Evolutionary conservation across 2,113 vertebrate genomes (phyloP).

Genomic region (Xenotilapia caudafasciata): DNA sequence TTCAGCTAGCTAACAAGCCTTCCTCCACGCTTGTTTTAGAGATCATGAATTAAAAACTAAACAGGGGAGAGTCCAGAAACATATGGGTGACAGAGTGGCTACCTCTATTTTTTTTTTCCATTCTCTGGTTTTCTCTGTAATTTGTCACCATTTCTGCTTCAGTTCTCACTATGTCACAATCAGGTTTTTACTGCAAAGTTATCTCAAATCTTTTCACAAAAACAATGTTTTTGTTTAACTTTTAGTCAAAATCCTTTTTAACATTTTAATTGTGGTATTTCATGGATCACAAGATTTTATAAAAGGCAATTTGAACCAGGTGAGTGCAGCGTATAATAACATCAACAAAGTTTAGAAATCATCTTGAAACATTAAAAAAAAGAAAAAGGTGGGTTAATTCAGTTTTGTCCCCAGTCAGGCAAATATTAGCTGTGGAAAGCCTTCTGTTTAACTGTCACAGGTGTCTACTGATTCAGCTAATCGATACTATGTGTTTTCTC

Average conservation of each 20-base stretch:
- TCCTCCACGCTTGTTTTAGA: background rate
- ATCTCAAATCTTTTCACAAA: background rate
- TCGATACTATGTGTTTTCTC: background rate
- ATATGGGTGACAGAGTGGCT: background rate
- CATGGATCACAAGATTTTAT: background rate
- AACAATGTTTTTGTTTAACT: background rate
- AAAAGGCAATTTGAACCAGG: background rate
- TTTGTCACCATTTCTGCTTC: background rate
- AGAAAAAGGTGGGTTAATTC: background rate
- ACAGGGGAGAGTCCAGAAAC: background rate
- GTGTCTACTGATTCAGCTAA: constrained; percentile 29
- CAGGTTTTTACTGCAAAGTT: background rate
- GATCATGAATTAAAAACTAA: background rate
- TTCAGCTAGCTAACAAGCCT: background rate
- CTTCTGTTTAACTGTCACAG: background rate
- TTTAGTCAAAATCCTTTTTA: background rate
- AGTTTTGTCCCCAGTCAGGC: background rate
- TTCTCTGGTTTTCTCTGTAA: background rate
- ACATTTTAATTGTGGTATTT: background rate
- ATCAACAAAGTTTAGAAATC: background rate
- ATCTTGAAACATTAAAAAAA: background rate
- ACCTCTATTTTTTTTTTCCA: background rate
- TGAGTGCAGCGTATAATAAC: background rate
- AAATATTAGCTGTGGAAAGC: background rate
- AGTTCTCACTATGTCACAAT: background rate